Conservation (phyloP, 2,113 vertebrate species). For the Plotosus lineatus region DNA sequence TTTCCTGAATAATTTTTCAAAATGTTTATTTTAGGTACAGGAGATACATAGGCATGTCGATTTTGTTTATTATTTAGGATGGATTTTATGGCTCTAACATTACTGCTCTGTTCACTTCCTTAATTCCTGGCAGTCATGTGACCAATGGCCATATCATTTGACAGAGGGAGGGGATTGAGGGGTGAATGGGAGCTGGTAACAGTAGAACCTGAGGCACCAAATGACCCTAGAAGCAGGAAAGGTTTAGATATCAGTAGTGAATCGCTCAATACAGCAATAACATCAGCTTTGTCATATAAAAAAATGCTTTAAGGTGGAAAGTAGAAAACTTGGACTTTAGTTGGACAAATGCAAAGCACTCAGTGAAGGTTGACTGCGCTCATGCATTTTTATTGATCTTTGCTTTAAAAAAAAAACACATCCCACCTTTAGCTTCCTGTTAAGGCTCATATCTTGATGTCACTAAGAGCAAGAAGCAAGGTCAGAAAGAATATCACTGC, state of each 20-base stretch:
- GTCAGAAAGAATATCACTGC: neutral
- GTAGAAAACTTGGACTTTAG: neutral
- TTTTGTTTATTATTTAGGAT: conserved; percentile 34
- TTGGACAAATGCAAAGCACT: neutral
- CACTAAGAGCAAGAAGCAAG: neutral
- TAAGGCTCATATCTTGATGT: conserved; percentile 8
- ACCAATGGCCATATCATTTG: conserved; percentile 52
- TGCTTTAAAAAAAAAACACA: conserved; percentile 28
- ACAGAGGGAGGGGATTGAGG: conserved; percentile 36
- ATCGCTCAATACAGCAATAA: conserved; percentile 21
- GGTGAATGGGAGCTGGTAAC: conserved; percentile 49
- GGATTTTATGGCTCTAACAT: conserved; percentile 1
- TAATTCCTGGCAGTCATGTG: conserved; percentile 44
- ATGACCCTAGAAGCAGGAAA: conserved; percentile 40
- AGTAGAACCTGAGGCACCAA: conserved; percentile 39
- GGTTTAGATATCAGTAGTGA: conserved; percentile 46
- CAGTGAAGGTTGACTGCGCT: neutral
- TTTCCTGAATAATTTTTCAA: conserved; percentile 52
- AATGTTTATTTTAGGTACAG: conserved; percentile 50
- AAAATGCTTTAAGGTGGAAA: neutral
- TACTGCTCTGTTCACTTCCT: conserved; percentile 28
- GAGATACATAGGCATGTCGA: neutral
- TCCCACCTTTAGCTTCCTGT: neutral
- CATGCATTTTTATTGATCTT: neutral
- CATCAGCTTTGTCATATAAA: neutral